Percentiles rank a stretch among this genome's conserved stretches.
Evolutionary conservation across 2,888 invertebrate genomes (phyloP).

Genomic region (Rhamphomyia laevipes): DNA sequence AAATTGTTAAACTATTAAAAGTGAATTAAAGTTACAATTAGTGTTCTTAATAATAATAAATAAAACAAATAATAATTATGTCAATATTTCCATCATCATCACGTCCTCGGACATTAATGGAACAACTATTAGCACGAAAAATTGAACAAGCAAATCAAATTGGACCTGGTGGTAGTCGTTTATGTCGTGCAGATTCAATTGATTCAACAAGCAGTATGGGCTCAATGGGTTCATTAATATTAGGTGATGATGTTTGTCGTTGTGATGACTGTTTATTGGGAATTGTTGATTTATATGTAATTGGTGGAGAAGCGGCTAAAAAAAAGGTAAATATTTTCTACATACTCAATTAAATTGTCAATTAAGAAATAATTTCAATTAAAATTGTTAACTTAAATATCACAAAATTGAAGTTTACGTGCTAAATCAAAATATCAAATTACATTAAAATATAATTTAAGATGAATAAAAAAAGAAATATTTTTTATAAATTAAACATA

Average conservation of each 20-base stretch:
- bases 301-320: slow-evolving; percentile 41
- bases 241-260: slow-evolving; percentile 58
- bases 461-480: too few species aligned
- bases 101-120: slow-evolving; percentile 69
- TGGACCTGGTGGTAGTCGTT: slow-evolving; percentile 34
- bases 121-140: slow-evolving; percentile 65
- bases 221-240: slow-evolving; percentile 50
- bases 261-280: slow-evolving; percentile 77
- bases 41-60: too few species aligned
- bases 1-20: too few species aligned
- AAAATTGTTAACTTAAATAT: too few species aligned
- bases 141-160: slow-evolving; percentile 55
- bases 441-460: too few species aligned
- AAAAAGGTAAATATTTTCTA: slow-evolving; percentile 46
- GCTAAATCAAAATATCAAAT: too few species aligned
- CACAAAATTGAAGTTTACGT: too few species aligned
- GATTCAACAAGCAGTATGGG: slow-evolving; percentile 63
- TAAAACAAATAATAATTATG: slow-evolving; percentile 19
- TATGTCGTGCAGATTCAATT: slow-evolving; percentile 64
- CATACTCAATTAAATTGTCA: too few species aligned
- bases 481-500: too few species aligned
- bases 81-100: slow-evolving; percentile 43
- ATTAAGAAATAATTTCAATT: too few species aligned
- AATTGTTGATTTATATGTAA: slow-evolving; percentile 62
- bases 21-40: too few species aligned